Conservation (phyloP, 2,888 invertebrate genomes). For the Balanococcus diminutus region DNA sequence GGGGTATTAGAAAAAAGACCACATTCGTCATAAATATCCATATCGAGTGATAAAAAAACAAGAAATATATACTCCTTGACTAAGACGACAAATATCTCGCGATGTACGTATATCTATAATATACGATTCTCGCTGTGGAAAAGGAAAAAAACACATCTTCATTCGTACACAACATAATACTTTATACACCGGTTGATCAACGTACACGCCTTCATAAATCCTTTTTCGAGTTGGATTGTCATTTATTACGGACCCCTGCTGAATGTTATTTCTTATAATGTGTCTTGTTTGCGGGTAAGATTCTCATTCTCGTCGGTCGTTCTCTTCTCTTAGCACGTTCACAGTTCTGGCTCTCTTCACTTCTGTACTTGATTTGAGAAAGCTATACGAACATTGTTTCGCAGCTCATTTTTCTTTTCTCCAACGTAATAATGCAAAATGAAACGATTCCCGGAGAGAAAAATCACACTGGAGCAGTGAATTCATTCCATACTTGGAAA, state of each 20-base stretch:
- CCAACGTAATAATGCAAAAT: conserved; percentile 25
- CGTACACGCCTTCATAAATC: conserved; percentile 4
- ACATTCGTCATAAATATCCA: conserved; percentile 9
- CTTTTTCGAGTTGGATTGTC: conserved; percentile 18
- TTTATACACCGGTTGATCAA: neutral
- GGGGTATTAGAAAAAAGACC: neutral
- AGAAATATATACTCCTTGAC: neutral
- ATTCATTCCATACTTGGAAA: neutral
- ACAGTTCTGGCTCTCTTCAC: neutral
- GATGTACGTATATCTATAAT: neutral
- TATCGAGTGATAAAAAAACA: neutral
- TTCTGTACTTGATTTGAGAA: conserved; percentile 17
- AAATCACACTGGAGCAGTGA: neutral
- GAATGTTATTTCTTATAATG: conserved; percentile 38
- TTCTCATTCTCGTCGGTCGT: conserved; percentile 10
- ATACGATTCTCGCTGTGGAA: neutral
- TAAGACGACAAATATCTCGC: neutral
- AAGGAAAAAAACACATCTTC: neutral
- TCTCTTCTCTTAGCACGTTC: neutral
- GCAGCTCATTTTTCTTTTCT: conserved; percentile 25
- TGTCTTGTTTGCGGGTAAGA: conserved; percentile 27
- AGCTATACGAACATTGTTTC: conserved; percentile 25
- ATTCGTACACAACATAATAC: neutral
- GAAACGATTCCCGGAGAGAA: neutral
- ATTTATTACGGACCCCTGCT: conserved; percentile 28